Conservation (phyloP, 2,113 vertebrate genomes). For the Rhea americana region DNA sequence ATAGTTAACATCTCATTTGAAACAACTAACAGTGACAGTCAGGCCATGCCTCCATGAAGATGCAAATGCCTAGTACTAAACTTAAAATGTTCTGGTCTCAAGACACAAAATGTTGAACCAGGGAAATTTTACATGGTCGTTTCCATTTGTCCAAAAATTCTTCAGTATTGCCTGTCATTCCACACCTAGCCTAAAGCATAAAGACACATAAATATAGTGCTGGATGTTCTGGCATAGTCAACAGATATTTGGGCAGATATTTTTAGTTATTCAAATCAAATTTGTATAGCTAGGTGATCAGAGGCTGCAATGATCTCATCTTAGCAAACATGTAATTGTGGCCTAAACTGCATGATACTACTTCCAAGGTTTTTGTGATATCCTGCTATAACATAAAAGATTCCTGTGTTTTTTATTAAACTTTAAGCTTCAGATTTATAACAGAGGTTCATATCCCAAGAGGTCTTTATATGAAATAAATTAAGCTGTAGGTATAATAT, state of each 20-base stretch:
- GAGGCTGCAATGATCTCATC: neutral
- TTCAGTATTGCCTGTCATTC: neutral
- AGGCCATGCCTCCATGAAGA: neutral
- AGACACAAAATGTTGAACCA: neutral
- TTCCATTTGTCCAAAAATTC: neutral
- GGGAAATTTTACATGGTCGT: neutral
- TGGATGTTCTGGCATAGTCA: neutral
- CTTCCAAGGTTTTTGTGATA: conserved; percentile 25
- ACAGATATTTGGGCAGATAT: neutral
- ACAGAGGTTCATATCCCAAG: conserved; percentile 20
- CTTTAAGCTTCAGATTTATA: conserved; percentile 46
- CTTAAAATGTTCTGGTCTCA: neutral
- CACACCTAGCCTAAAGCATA: neutral
- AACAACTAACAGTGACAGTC: neutral
- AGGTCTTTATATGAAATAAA: conserved; percentile 50
- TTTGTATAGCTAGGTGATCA: neutral
- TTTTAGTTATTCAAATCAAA: neutral
- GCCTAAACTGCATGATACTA: neutral
- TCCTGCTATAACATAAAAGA: conserved; percentile 1
- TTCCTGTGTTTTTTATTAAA: conserved; percentile 42
- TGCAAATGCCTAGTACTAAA: neutral
- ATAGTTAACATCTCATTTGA: neutral
- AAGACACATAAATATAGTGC: neutral
- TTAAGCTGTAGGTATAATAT: conserved; percentile 60
- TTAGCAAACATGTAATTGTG: conserved; percentile 1